phyloP scores from a whole-genome alignment of 2,888 invertebrate species.

The Drosophila mercatorum region DNA sequence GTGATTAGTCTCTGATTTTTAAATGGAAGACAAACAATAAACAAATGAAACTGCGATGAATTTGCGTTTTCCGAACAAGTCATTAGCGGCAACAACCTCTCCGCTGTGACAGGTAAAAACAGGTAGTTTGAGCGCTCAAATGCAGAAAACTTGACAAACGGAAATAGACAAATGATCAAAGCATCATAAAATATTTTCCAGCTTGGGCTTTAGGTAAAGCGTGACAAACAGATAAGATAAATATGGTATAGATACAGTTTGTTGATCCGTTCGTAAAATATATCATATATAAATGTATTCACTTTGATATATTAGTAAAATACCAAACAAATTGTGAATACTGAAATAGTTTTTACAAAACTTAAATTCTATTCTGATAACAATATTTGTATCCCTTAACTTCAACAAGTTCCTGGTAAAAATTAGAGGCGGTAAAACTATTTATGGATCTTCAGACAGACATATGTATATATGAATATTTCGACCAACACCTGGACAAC shows the following conservation, averaged over 20 bases:
- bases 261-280: background rate
- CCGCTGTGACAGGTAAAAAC: slow-evolving; percentile 36
- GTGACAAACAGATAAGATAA: background rate
- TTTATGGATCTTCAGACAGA: background rate
- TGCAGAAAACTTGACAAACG: background rate
- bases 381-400: background rate
- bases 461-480: background rate
- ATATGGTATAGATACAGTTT: slow-evolving; percentile 9
- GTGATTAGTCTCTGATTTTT: slow-evolving; percentile 6
- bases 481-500: slow-evolving; percentile 10
- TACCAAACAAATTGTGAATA: too few relatives aligned
- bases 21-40: background rate
- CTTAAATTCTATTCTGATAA: background rate
- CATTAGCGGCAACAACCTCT: slow-evolving; percentile 16
- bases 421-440: background rate
- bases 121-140: slow-evolving; percentile 3
- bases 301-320: too few relatives aligned
- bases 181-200: slow-evolving; percentile 30
- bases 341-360: background rate
- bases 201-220: slow-evolving; percentile 2
- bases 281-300: too few relatives aligned
- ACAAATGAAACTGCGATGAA: slow-evolving; percentile 27
- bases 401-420: background rate
- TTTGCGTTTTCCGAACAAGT: slow-evolving; percentile 32
- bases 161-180: slow-evolving; percentile 30